Base-by-base conservation (phyloP, 2,797 vertebrate species). In the Podargus strigoides region DNA sequence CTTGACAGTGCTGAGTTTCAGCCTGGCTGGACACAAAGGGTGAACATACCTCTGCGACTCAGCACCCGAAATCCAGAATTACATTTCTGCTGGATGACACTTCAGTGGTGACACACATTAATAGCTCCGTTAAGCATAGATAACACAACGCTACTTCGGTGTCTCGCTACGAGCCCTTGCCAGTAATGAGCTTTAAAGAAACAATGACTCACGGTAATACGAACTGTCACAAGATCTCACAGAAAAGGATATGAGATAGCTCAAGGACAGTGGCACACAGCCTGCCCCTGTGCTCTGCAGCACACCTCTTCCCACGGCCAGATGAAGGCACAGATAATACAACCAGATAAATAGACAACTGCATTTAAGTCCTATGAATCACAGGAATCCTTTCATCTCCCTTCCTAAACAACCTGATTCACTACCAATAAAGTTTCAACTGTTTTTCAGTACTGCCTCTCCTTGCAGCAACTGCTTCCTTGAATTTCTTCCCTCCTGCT, bases 161-260 rank as follows among this genome's bases (percentile, higher is more conserved):
- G 90, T 88, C 89, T 95, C 28, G 3, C 90, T 59, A 6, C 7
- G 4, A 96, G 94, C 77, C 93, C 87, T 93, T 94, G 93, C 95
- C 85, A 76, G 94, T 93, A 95, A 91, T 76, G 86, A 97, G 86
- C 87, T 95, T 94, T 94, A 94, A 85, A 94, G 95, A 95, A 97
- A 95, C 89, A 92, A 94, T 97, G 96, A 97, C 95, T 97, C 97
- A 97, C 56, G 46, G 94, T 92, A 95, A 96, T 69, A 60, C 0
- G 11, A 92, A 90, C 90, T 95, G 94, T 94, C 96, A 91, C 89
- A 92, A 85, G 94, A 94, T 94, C 93, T 88, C 30, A 5, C 50
- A 50, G 85, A 73, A 72, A 90, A 92, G 95, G 93, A 94, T 84
- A 34, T 78, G 93, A 96, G 94, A 86, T 68, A 87, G 91, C 93